Percentiles rank a stretch among this genome's conserved stretches.
Evolutionary conservation across 2,113 vertebrate genomes (phyloP).

Genomic region (Ailuropoda melanoleuca): DNA sequence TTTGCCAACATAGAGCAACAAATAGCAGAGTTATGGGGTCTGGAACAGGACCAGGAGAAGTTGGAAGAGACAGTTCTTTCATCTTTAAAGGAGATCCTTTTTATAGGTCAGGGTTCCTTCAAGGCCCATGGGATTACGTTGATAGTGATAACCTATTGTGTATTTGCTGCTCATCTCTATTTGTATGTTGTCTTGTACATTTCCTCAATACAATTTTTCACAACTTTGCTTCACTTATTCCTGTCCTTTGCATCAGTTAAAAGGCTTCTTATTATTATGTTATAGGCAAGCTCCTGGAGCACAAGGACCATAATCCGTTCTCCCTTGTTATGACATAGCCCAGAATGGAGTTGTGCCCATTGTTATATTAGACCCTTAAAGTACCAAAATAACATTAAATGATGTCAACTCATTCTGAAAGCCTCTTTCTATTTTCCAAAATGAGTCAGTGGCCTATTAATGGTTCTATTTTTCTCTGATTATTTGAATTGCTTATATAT

Average conservation of each 20-base stretch:
- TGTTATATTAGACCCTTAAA: background rate
- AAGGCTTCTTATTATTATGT: background rate
- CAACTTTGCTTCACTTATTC: background rate
- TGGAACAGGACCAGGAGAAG: background rate
- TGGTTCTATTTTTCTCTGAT: background rate
- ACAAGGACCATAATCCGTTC: fast-evolving
- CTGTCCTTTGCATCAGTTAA: background rate
- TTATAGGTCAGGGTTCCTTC: background rate
- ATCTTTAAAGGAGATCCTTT: background rate
- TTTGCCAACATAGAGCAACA: background rate
- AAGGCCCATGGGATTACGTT: background rate
- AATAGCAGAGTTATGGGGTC: background rate
- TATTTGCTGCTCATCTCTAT: background rate
- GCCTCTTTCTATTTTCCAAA: background rate
- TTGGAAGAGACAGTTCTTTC: background rate
- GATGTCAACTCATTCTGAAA: background rate
- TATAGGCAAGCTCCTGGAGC: background rate
- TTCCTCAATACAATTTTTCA: background rate
- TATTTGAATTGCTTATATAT: slow-evolving; percentile 3
- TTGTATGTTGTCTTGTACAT: background rate
- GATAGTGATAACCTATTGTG: background rate
- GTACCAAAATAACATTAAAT: background rate
- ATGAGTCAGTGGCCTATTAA: background rate
- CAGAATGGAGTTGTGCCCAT: background rate
- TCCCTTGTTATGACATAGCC: fast-evolving